phyloP scores from a whole-genome alignment of 2,797 vertebrate species.

The Lutjanus campechanus region DNA sequence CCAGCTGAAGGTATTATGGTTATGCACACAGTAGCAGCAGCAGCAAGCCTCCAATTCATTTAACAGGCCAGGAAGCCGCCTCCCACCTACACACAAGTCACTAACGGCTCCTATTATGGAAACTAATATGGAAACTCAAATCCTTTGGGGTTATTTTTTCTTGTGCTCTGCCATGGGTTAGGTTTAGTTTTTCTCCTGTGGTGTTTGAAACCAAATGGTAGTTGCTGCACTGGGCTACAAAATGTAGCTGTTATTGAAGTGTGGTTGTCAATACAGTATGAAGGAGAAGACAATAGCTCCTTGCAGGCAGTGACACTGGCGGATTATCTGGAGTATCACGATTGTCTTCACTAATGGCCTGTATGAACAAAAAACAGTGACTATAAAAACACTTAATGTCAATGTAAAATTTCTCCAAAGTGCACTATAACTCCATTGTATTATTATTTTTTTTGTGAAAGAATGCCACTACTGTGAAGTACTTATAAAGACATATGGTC shows the following conservation, averaged over 20 bases:
- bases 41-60: slow-evolving; percentile 56
- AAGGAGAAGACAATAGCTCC: slow-evolving; percentile 22
- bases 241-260: slow-evolving; percentile 28
- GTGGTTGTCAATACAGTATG: slow-evolving; percentile 17
- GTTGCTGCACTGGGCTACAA: slow-evolving; percentile 41
- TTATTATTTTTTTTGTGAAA: background rate
- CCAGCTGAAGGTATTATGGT: slow-evolving; percentile 45
- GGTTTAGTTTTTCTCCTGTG: slow-evolving; percentile 51
- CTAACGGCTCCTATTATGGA: slow-evolving; percentile 62
- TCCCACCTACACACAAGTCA: slow-evolving; percentile 53
- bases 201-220: slow-evolving; percentile 37
- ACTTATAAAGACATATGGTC: background rate
- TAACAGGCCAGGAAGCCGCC: slow-evolving; percentile 57
- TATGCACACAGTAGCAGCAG: slow-evolving; percentile 54
- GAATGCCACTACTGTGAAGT: background rate
- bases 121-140: slow-evolving; percentile 65
- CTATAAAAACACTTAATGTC: slow-evolving; percentile 8
- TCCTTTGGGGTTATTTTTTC: slow-evolving; percentile 61
- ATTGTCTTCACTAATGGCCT: slow-evolving; percentile 12
- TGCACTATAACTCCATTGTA: background rate
- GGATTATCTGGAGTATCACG: background rate
- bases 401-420: background rate
- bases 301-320: slow-evolving; percentile 9
- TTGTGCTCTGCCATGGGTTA: slow-evolving; percentile 27
- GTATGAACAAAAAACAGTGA: slow-evolving; percentile 10